Base-by-base conservation (phyloP, 2,888 invertebrate species). In the Mechanitis mazaeus region DNA sequence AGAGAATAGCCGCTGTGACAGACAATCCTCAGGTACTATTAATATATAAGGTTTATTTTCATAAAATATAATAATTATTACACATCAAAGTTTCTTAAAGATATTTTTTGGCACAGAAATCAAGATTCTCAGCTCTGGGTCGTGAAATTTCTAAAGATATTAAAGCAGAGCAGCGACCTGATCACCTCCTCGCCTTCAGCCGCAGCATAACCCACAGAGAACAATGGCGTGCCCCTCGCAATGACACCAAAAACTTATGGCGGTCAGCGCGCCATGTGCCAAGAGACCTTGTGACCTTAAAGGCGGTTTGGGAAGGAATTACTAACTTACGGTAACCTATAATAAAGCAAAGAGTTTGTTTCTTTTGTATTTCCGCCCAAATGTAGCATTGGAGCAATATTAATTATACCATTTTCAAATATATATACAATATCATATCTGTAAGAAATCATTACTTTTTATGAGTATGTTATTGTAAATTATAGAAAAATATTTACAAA, bases 261-360 rank as follows among this genome's bases (percentile, higher is more conserved):
- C 75, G 92, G 20, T 84, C 87, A 0, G 91, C 92, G 45, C 84
- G 91, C 47, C 83, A 91, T 59, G 91, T 93, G 2, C 93, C 92
- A 0, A 79, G 83, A 61, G 92, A 93, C 47, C 79, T 94, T 0
- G 91, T 92, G 59, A 91, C 91, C 0, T 91, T 94, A 84, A 92
- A 92, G 62, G 85, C 91, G 33, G 92, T 94, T 2, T 94, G 93
- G 93, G 90, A 93, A 67, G 93, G 91, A 46, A 93, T 94, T 33
- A 92, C 92, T 5, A 87, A 92, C 71, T 80, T 94, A 20, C 85
- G 91, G 92, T 91, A 73, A 65, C 56, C 7, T 58, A 46, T 35
- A 56, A 31, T 12, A 45, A 11, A 6, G 45, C 20, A 9, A 50
- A 50, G 9, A 31, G 38, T 35, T 35, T 35, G 0, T 35, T 35